phyloP scores from a whole-genome alignment of 2,797 vertebrate genomes.

The Dryobates pubescens region DNA sequence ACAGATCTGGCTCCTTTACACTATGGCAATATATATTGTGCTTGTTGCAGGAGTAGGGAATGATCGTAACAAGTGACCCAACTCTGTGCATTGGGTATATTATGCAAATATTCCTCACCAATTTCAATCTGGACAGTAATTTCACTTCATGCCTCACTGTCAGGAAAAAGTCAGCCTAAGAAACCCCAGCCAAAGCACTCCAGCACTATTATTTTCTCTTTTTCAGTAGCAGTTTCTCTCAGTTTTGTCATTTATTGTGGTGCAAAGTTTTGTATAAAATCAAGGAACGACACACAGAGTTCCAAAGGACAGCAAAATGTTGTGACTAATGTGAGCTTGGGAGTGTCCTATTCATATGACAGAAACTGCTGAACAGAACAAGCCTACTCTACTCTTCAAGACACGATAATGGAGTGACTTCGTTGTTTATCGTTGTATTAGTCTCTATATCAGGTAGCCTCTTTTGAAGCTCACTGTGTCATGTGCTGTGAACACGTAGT shows the following conservation, averaged over 20 bases:
- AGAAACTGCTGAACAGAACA: neutral
- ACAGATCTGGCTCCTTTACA: neutral
- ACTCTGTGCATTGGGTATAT: neutral
- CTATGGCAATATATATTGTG: neutral
- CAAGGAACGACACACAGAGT: neutral
- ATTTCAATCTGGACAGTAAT: neutral
- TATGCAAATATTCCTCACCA: neutral
- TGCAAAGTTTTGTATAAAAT: neutral
- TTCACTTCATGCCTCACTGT: neutral
- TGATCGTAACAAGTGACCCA: neutral
- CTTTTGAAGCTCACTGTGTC: neutral
- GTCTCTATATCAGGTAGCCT: neutral
- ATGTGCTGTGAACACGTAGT: neutral
- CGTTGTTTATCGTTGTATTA: neutral
- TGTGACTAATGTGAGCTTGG: neutral
- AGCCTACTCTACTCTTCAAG: neutral
- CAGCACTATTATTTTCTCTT: neutral
- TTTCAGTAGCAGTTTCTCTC: neutral
- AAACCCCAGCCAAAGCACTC: neutral
- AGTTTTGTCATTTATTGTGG: neutral
- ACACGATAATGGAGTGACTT: neutral
- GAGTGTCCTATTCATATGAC: neutral
- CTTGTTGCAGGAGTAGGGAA: neutral
- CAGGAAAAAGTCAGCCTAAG: neutral
- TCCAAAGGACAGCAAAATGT: slow-evolving; percentile 1